Conservation (phyloP, 2,888 invertebrate species). For the Drosophila gaucha region DNA sequence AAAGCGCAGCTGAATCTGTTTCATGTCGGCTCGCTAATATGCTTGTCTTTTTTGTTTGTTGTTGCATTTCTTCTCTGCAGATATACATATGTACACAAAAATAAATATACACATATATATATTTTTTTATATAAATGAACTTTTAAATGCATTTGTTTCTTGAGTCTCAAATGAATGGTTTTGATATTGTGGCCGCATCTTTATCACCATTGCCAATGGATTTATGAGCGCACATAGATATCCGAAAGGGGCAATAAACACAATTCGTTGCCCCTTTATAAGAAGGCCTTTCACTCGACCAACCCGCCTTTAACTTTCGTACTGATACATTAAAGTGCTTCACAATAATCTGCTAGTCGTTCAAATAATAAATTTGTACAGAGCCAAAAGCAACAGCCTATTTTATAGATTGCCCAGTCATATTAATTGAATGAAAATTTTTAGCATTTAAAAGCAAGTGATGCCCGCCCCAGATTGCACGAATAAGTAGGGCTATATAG, state of each 20-base stretch:
- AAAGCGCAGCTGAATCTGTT: slow-evolving; percentile 61
- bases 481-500: neutral
- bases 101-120: slow-evolving; percentile 8
- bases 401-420: slow-evolving; percentile 4
- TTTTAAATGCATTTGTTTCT: slow-evolving; percentile 17
- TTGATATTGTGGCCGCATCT: slow-evolving; percentile 42
- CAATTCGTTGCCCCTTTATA: slow-evolving; percentile 22
- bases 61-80: slow-evolving; percentile 36
- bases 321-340: slow-evolving; percentile 12
- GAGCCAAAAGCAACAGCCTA: slow-evolving; percentile 5
- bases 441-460: slow-evolving; percentile 9
- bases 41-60: slow-evolving; percentile 36
- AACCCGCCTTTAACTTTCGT: slow-evolving; percentile 8
- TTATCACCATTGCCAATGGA: slow-evolving; percentile 56
- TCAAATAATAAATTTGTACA: slow-evolving; percentile 43
- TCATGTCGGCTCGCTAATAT: slow-evolving; percentile 57
- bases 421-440: slow-evolving; percentile 34
- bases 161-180: slow-evolving; percentile 33
- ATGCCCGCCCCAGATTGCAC: neutral
- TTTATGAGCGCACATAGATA: slow-evolving; percentile 42
- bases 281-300: slow-evolving; percentile 43
- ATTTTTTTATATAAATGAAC: slow-evolving; percentile 13
- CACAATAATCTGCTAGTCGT: slow-evolving; percentile 36
- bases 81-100: slow-evolving; percentile 10
- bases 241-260: slow-evolving; percentile 21